Percentiles rank a stretch among this genome's conserved stretches.
Conservation (phyloP, 2,888 invertebrate genomes). For the Holacanthella duospinosa region DNA sequence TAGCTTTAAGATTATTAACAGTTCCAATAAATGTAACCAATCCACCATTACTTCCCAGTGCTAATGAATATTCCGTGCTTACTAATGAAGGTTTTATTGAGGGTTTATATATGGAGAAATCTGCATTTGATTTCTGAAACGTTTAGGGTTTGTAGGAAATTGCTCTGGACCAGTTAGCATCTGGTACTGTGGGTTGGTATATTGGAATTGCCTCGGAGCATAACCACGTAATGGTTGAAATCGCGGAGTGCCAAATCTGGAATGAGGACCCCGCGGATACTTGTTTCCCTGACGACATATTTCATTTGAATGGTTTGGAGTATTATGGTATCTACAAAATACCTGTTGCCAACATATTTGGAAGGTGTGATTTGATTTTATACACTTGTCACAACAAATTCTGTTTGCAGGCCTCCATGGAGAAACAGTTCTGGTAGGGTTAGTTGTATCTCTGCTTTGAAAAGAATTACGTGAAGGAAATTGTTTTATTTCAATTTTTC, state of each 20-base stretch:
- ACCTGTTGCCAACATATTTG: too few relatives aligned
- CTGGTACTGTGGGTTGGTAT: neutral
- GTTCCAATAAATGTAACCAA: neutral
- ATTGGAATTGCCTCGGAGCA: neutral
- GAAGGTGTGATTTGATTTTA: too few relatives aligned
- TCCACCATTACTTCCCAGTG: neutral
- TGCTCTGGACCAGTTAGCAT: neutral
- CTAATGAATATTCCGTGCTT: neutral
- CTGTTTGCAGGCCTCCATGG: too few relatives aligned
- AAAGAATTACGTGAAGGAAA: neutral
- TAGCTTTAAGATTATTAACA: neutral
- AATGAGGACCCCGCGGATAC: neutral
- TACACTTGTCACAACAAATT: too few relatives aligned
- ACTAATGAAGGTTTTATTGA: neutral
- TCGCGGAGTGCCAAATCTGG: too few relatives aligned
- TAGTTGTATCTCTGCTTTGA: too few relatives aligned
- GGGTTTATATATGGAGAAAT: neutral
- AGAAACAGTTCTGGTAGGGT: too few relatives aligned
- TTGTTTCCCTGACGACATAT: too few relatives aligned
- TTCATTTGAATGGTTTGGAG: neutral
- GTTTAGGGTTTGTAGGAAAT: neutral
- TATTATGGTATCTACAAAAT: too few relatives aligned
- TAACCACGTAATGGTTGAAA: too few relatives aligned
- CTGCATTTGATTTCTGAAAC: neutral
- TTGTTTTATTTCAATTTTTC: neutral